A percentile compares a stretch with the other conserved stretches of the same genome.
Evolutionary conservation across 2,113 vertebrate genomes (phyloP).

Genomic region (Acrocephalus arundinaceus): DNA sequence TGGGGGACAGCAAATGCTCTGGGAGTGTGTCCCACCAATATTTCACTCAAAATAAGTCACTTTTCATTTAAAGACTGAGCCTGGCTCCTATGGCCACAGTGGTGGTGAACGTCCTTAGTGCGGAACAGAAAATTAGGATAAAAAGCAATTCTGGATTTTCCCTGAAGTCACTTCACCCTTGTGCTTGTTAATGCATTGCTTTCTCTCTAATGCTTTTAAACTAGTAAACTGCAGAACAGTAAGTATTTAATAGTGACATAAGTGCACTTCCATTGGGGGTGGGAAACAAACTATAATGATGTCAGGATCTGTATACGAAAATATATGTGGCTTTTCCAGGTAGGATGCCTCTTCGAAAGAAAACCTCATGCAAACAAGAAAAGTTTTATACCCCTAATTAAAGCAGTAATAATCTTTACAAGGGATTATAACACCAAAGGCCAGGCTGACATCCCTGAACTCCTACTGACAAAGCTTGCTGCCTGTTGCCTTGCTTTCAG

Average conservation of each 20-base stretch:
- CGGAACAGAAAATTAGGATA: not conserved
- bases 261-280: not conserved
- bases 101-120: not conserved
- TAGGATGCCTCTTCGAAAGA: not conserved
- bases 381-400: not conserved
- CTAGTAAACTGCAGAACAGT: not conserved
- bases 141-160: not conserved
- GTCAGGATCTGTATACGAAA: not conserved
- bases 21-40: not conserved
- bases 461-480: not conserved
- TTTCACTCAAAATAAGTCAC: not conserved
- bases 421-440: not conserved
- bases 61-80: not conserved
- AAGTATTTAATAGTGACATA: not conserved
- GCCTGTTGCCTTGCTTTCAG: not conserved
- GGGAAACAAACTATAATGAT: not conserved
- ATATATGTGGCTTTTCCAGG: constrained; percentile 31
- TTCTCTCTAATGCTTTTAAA: not conserved
- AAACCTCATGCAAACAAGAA: not conserved
- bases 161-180: not conserved
- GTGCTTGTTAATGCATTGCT: not conserved
- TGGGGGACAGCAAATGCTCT: not conserved
- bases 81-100: not conserved
- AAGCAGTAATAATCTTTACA: not conserved
- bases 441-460: not conserved